Base-by-base conservation (phyloP, 2,888 invertebrate species). In the Stenurella melanura region DNA sequence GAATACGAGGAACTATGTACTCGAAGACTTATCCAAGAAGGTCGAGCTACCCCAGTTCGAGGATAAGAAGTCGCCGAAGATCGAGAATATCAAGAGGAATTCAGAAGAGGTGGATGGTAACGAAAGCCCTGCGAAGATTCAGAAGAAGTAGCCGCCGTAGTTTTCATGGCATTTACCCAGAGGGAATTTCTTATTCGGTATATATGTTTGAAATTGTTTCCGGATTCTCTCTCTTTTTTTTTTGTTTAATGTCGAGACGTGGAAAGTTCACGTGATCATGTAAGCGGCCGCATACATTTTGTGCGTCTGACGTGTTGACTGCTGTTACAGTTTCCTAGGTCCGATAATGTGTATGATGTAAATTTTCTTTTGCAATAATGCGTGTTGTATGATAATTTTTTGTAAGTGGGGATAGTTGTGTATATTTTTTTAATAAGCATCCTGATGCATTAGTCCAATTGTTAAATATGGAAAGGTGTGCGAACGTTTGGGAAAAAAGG, bases 1-100 rank as follows among this genome's bases (percentile, higher is more conserved):
- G 42, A 72, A 67, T 11, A 81, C 81, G 0, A 74, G 79, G 70
- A 81, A 81, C 19, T 66, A 73, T 21, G 72, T 75, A 1, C 60
- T 81, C 54, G 81, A 81, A 64, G 64, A 77, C 19, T 73, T 77
- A 11, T 57, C 75, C 7, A 78, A 81, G 38, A 72, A 63, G n/a
- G 79, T 78, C 1, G 79, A 81, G 61, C n/a, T 81, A 57, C 75
- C 78, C 6, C 68, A 66, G 63, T 75, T 76, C 61, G 76, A 75
- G 34, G 61, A 71, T 19, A 78, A 79, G n/a, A 78, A 73, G n/a
- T 72, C 76, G 42, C 18, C 42, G 7, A 72, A 61, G 4, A 76
- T 71, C 18, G 69, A 76, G 7, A 75, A 70, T 0, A 18, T 77
- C 12, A 81, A 81, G 30, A 70, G 79, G 54, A 57, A 75, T 26